Evolutionary conservation across 2,888 invertebrate genomes (phyloP), one percentile per base, ranked within the genome.

Genomic region (Resseliella maxima): DNA sequence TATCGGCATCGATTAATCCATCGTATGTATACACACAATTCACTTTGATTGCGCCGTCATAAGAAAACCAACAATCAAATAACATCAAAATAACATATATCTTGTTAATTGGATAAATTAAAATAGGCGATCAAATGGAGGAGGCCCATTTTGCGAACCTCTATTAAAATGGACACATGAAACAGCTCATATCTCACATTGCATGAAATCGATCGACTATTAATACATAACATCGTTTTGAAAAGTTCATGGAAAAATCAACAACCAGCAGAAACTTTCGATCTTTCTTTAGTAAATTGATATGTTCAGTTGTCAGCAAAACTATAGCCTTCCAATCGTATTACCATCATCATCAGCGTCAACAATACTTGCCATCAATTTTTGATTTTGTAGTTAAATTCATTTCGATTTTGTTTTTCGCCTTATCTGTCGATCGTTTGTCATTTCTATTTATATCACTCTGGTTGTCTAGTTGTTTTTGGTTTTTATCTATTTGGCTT

Each of bases 61-160:
- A 18, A 15, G 46, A 18, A 50, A 50, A 50, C 31, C 72, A 72
- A 72, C 72, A 72, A 72, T 72, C 72, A 72, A 72, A 72, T 18
- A 35, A 72, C 0, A 72, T 72, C 72, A 27, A 72, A 72, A 72
- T 72, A 72, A 72, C 72, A 72, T 72, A 3, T 72, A 72, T 72
- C 35, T 72, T 35, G 12, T 72, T 72, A 72, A 72, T 72, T 72
- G 31, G 72, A 72, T 31, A 35, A 72, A 31, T 72, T 72, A 31
- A 31, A 72, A 72, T 72, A 41, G 41, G 41, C 41, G 41, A 41
- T 41, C 12, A 12, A 0, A 5, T 59, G 24, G n/a, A 3, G 3
- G 27, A 59, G 59, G 24, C 59, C 24, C 24, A 3, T 59, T 59
- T n/a, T n/a, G n/a, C 24, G 24, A 18, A 50, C 15, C 50, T 72